Evolutionary conservation across 2,113 vertebrate genomes (phyloP).

Genomic region (Melanerpes aurifrons): DNA sequence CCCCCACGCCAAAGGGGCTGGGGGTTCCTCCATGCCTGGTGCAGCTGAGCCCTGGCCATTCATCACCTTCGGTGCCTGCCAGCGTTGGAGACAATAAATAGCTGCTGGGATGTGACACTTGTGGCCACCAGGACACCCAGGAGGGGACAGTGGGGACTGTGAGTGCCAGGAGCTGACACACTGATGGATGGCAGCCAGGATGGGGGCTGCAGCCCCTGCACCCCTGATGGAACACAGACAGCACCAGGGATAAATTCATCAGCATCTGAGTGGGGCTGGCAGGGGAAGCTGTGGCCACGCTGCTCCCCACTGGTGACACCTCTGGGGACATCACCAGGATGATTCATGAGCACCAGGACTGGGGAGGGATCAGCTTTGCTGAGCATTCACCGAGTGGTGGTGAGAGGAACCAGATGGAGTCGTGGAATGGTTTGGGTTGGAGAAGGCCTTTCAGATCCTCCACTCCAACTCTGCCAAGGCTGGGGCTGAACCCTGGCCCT

Average conservation of each 20-base stretch:
- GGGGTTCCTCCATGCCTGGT: rapidly evolving
- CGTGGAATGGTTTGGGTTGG: no score
- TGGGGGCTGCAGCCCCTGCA: neutral
- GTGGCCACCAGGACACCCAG: rapidly evolving
- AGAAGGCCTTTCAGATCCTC: no score
- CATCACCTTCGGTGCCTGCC: neutral
- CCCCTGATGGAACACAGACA: neutral
- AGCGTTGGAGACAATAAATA: rapidly evolving
- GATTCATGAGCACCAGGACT: neutral
- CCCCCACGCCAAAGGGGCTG: rapidly evolving
- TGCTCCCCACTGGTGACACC: neutral
- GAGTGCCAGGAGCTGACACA: neutral
- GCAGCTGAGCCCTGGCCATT: neutral
- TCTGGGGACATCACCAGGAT: no score
- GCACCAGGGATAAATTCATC: neutral
- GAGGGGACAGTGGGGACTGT: neutral
- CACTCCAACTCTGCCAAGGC: no score
- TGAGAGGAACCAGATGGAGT: neutral
- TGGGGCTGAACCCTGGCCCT: no score
- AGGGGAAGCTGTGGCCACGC: neutral
- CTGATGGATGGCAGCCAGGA: neutral
- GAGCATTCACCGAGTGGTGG: neutral
- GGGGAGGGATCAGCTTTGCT: neutral
- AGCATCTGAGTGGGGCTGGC: rapidly evolving
- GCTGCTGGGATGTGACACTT: neutral